Percentiles rank a stretch among this genome's conserved stretches.
Evolutionary conservation across 2,113 vertebrate species (phyloP).

Genomic region (Sinocyclocheilus anophthalmus): DNA sequence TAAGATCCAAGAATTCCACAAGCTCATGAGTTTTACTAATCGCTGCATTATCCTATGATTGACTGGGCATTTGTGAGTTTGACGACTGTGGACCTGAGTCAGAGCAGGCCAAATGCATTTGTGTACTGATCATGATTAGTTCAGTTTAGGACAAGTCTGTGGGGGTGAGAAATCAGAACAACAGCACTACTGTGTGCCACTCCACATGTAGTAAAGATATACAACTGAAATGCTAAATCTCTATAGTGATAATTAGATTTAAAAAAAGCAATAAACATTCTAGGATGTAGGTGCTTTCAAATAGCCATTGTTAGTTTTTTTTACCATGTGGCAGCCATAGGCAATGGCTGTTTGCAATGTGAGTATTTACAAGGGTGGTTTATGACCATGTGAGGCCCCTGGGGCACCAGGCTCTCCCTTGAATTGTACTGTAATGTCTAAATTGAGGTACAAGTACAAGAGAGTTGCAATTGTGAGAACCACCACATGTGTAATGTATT

Average conservation of each 20-base stretch:
- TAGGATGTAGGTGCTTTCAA: background rate
- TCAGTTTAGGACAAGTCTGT: background rate
- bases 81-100: background rate
- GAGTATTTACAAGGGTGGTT: background rate
- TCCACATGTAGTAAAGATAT: too few species aligned
- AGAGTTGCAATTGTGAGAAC: background rate
- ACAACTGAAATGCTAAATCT: background rate
- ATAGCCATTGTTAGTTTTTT: background rate
- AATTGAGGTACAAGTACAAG: background rate
- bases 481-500: background rate
- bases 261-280: background rate
- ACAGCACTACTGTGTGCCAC: background rate
- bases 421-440: background rate
- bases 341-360: slow-evolving; percentile 43
- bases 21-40: slow-evolving; percentile 17
- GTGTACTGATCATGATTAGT: background rate
- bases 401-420: background rate
- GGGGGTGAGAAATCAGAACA: slow-evolving; percentile 7
- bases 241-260: background rate
- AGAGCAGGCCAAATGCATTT: background rate
- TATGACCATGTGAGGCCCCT: background rate
- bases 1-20: background rate
- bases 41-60: background rate
- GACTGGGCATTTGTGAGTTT: too few species aligned
- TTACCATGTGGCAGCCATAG: background rate